Conservation (phyloP, 2,113 vertebrate genomes). For the Oophaga pumilio region DNA sequence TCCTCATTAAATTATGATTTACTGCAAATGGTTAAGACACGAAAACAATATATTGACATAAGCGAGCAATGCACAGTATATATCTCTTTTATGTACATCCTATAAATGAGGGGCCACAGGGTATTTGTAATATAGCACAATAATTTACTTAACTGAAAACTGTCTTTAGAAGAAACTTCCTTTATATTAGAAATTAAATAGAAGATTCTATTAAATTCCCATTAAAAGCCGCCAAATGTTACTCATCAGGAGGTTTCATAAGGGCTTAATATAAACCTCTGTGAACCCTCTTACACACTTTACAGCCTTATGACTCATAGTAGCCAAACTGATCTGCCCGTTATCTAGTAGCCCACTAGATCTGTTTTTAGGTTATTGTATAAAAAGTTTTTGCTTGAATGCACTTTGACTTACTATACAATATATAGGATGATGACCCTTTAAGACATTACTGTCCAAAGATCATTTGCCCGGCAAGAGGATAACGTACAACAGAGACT, state of each 20-base stretch:
- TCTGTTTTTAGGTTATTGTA: neutral
- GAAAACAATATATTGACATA: neutral
- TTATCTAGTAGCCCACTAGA: neutral
- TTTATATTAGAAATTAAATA: too few relatives aligned
- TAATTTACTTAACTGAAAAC: too few relatives aligned
- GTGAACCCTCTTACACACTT: neutral
- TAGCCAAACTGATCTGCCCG: neutral
- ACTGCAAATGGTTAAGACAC: neutral
- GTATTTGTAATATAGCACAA: too few relatives aligned
- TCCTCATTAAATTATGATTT: neutral
- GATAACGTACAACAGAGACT: conserved; percentile 47
- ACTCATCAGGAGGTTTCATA: too few relatives aligned
- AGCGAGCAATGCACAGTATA: neutral
- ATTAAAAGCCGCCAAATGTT: too few relatives aligned
- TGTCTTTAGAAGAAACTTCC: too few relatives aligned
- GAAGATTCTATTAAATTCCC: too few relatives aligned
- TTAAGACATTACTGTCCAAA: conserved; percentile 2
- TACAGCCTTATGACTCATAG: neutral
- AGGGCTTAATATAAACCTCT: neutral
- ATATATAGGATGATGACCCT: neutral
- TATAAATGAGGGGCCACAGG: too few relatives aligned
- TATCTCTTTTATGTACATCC: too few relatives aligned
- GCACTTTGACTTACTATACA: neutral
- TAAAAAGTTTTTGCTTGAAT: neutral
- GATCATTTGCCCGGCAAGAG: conserved; percentile 27